Evolutionary conservation across 2,888 invertebrate species (phyloP).

Genomic region (Oligia strigilis): DNA sequence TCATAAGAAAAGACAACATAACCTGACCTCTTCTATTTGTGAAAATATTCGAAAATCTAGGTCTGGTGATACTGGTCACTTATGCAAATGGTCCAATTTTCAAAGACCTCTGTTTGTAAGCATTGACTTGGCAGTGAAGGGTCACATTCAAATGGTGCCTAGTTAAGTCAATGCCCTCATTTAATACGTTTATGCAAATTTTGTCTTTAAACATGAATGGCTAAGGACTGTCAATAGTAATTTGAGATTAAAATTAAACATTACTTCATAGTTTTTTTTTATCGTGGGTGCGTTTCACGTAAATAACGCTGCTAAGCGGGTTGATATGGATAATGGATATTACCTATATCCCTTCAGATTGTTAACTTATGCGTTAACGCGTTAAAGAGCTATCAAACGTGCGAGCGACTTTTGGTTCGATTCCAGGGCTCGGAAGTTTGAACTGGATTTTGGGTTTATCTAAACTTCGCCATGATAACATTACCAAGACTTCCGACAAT

Average conservation of each 20-base stretch:
- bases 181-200: slow-evolving; percentile 54
- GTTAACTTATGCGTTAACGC: no score
- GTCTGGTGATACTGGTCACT: not conserved
- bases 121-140: not conserved
- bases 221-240: slow-evolving; percentile 14
- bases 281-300: not conserved
- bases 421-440: not conserved
- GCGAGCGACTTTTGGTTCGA: not conserved
- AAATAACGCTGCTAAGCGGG: no score
- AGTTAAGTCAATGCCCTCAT: slow-evolving; percentile 47
- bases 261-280: slow-evolving; percentile 7
- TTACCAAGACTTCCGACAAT: no score
- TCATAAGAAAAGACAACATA: not conserved
- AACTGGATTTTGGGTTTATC: not conserved
- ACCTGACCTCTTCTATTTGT: not conserved
- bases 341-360: no score
- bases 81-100: not conserved
- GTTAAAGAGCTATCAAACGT: not conserved
- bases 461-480: no score
- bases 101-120: slow-evolving; percentile 13
- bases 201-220: slow-evolving; percentile 50
- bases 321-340: no score
- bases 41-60: not conserved
- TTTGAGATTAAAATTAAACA: slow-evolving; percentile 30
- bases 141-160: slow-evolving; percentile 12